Conservation (phyloP, 1,140 invertebrate genomes). For the Akabosia matsudoensis region DNA sequence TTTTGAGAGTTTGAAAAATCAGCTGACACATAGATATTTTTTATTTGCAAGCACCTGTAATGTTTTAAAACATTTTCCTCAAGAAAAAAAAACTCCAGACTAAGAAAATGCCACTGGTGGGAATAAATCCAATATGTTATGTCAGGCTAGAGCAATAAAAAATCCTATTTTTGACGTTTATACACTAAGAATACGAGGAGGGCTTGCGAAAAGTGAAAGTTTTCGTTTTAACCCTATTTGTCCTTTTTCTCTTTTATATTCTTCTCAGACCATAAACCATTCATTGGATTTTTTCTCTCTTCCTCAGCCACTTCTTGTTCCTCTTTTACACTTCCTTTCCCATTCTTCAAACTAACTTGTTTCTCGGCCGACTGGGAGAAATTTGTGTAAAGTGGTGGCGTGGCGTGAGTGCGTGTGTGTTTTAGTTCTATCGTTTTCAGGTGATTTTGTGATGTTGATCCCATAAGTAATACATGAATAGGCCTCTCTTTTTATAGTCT, state of each 20-base stretch:
- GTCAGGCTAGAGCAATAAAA: background rate
- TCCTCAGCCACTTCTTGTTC: background rate
- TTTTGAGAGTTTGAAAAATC: too few species aligned
- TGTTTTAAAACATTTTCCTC: too few species aligned
- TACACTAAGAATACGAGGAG: background rate
- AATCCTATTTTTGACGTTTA: background rate
- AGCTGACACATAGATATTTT: too few species aligned
- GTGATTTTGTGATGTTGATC: background rate
- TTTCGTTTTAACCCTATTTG: background rate
- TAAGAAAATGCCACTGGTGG: background rate
- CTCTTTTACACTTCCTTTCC: background rate
- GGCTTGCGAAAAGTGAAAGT: background rate
- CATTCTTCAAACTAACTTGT: background rate
- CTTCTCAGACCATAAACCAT: conserved; percentile 17
- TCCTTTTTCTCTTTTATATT: background rate
- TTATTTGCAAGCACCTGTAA: too few species aligned
- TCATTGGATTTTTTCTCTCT: conserved; percentile 19
- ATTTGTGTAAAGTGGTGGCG: background rate
- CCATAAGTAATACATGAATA: background rate
- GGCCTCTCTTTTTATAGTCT: background rate
- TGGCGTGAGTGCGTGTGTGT: background rate
- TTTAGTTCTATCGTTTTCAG: background rate
- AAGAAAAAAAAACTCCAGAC: too few species aligned
- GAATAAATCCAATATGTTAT: background rate
- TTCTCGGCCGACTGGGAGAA: background rate